Evolutionary conservation across 2,113 vertebrate genomes (phyloP), one percentile per base, ranked within the genome.

Genomic region (Phycodurus eques): DNA sequence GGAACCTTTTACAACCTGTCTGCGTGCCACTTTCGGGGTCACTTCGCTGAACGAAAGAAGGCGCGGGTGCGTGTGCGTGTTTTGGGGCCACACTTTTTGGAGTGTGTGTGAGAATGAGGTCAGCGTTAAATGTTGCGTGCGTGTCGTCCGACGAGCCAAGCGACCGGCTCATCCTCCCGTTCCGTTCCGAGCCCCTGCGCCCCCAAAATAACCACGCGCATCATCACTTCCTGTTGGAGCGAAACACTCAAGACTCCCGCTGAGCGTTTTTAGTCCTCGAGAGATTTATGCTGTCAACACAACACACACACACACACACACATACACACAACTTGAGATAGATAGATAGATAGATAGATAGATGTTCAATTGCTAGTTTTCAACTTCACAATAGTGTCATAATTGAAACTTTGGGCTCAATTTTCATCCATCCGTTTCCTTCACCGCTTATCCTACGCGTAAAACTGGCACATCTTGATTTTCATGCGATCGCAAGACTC

Each of bases 221-320:
- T n/a, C 70, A 62, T 75, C 80, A 71, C 78, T 83, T 74, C 12
- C 46, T 74, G 65, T 0, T 20, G 47, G 71, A 69, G 57, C 51
- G 4, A 73, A 46, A 47, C 64, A 0, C 62, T 12, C 14, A 35
- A 61, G 17, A 20, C 53, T 22, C 59, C 59, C 31, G 59, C 59
- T 44, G 71, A 15, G 73, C 80, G 79, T 81, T 74, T 80, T 70
- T 74, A 81, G 65, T 46, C 46, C 15, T 33, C 4, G 19, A 27
- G 33, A 43, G 65, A 64, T 17, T 19, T 31, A 68, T 57, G 42
- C 43, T 31, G 44, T 46, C 63, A 65, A 44, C 42, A n/a, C 20
- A 11, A 42, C 61, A 39, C 13, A 33, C 57, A 14, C 57, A 59
- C 53, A 22, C 56, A 59, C 59, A 56, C 4, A 56, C 43, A 44